phyloP scores from a whole-genome alignment of 2,797 vertebrate species.

The Sebastes oblongus region DNA sequence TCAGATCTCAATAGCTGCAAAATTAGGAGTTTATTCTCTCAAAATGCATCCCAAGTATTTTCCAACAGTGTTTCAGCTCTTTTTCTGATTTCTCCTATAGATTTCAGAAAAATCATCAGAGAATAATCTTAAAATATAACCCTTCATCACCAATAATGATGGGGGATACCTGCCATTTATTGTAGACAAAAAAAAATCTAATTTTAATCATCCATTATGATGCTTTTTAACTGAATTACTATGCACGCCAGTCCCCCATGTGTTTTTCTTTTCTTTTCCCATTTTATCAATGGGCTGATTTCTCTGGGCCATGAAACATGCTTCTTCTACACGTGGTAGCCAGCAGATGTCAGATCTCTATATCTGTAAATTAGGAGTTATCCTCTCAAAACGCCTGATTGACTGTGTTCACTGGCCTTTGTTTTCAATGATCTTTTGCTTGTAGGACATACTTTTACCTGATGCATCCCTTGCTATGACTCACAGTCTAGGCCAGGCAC shows the following conservation, averaged over 20 bases:
- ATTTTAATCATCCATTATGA: background rate
- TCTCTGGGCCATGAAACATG: constrained; percentile 33
- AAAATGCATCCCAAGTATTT: background rate
- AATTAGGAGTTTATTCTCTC: background rate
- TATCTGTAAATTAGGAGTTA: background rate
- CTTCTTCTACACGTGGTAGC: constrained; percentile 51
- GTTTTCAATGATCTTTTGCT: background rate
- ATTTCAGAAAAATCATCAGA: background rate
- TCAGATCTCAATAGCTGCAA: constrained; percentile 15
- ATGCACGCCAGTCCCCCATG: background rate
- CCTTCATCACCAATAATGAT: background rate
- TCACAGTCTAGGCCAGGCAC: constrained; percentile 65
- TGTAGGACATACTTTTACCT: constrained; percentile 25
- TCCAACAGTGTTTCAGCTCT: background rate
- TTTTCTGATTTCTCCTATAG: too few relatives aligned
- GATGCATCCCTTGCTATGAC: constrained; percentile 54
- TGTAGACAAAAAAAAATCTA: too few relatives aligned
- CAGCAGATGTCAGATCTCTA: constrained; percentile 33
- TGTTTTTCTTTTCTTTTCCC: too few relatives aligned
- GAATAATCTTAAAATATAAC: background rate
- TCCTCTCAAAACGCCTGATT: background rate
- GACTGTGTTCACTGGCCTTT: background rate
- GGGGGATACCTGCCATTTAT: background rate
- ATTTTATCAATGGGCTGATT: background rate
- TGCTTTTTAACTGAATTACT: background rate